Base-by-base conservation (phyloP, 2,113 vertebrate genomes). In the Donacobius atricapilla region DNA sequence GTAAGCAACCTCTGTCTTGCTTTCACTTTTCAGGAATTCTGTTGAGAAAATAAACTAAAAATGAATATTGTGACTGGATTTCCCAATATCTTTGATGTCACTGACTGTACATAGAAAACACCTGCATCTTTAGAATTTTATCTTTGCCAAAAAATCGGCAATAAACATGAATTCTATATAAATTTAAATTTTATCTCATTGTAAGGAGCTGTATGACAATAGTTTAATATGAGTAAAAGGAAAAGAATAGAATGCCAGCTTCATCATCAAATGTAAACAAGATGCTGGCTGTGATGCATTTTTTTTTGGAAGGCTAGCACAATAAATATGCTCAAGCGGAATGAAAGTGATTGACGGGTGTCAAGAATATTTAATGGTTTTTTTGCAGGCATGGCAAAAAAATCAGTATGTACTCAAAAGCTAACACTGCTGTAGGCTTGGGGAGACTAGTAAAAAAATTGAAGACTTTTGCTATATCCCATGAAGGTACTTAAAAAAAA, bases 1-100 rank as follows among this genome's bases (percentile, higher is more conserved):
- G 48, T 87, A 48, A 94, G 45, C 27, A 85, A 30, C 40, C 81
- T 39, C 44, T 61, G 35, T 28, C 20, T 39, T 20, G 4, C 2
- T 83, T 84, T 93, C 44, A 72, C 2, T 92, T 93, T 88, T 82
- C n/a, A 86, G 17, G 54, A 92, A 70, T 42, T 58, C 25, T 86
- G 30, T 16, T 39, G 30, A 78, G 47, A 85, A 87, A 77, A 93
- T 80, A 68, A 71, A 78, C 23, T 58, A 8, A 89, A 83, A 72
- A 47, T 44, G 2, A 92, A 76, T 51, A 33, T 39, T 64, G 40
- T 83, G 63, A 50, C 15, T 75, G 37, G 18, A 85, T 83, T 65
- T 7, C 4, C 48, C 37, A 60, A 15, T 65, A 40, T 50, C 57
- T 87, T 89, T 12, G 27, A 30, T 90, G 48, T 25, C n/a, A 73